Percentiles rank a stretch among this genome's conserved stretches.
Conservation (phyloP, 2,888 invertebrate genomes). For the Noctua janthina region DNA sequence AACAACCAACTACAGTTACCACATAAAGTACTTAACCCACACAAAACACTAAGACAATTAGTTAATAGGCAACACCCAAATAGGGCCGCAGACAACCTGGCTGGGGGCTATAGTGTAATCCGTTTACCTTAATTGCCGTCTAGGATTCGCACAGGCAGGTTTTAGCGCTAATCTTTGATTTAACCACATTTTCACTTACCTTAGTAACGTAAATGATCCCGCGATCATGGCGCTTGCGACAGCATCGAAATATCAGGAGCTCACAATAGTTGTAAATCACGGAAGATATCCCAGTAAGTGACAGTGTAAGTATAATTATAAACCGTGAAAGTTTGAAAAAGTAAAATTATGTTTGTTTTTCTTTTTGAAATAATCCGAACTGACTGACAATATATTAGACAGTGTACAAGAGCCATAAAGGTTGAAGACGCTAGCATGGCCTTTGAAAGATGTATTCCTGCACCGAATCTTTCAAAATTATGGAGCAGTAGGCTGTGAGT, state of each 20-base stretch:
- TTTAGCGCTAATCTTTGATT: constrained; percentile 17
- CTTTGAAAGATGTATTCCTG: background rate
- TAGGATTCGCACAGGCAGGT: background rate
- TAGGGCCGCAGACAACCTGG: constrained; percentile 14
- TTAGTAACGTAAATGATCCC: background rate
- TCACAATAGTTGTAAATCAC: background rate
- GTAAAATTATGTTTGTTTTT: background rate
- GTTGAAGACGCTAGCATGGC: background rate
- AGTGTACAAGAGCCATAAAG: background rate
- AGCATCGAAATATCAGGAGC: background rate
- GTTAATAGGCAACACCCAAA: constrained; percentile 25
- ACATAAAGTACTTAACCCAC: background rate
- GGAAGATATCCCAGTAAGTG: no score
- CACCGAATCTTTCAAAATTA: background rate
- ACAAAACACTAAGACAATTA: constrained; percentile 41
- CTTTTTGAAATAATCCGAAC: background rate
- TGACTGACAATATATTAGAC: background rate
- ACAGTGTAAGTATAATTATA: no score
- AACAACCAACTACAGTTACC: background rate
- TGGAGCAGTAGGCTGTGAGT: background rate
- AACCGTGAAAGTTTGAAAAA: background rate
- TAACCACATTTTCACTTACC: background rate
- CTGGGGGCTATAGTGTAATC: constrained; percentile 25
- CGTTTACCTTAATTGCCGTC: constrained; percentile 36
- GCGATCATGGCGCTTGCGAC: background rate